phyloP scores from a whole-genome alignment of 2,888 invertebrate species.

The Eilema griseolum region DNA sequence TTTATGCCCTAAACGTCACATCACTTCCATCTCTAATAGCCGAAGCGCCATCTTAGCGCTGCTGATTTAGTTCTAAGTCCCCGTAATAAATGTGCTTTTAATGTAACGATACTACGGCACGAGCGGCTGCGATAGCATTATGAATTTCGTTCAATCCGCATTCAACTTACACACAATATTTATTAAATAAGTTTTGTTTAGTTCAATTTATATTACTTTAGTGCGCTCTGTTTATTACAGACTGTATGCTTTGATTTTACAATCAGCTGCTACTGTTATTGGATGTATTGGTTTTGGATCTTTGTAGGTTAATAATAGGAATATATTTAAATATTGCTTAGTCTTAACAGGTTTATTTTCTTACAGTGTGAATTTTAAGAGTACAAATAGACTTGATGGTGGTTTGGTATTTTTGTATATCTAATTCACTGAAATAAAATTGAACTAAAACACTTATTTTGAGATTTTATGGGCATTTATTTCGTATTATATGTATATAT shows the following conservation, averaged over 20 bases:
- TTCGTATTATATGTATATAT: too few species aligned
- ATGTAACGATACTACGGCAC: slow-evolving; percentile 79
- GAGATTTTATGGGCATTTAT: too few species aligned
- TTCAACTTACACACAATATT: slow-evolving; percentile 56
- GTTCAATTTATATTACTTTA: slow-evolving; percentile 23
- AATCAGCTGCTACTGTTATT: not conserved
- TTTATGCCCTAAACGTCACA: not conserved
- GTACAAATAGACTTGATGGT: too few species aligned
- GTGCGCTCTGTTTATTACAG: slow-evolving; percentile 13
- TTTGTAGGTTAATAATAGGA: not conserved
- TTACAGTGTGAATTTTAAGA: too few species aligned
- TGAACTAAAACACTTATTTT: too few species aligned
- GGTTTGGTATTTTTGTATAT: too few species aligned
- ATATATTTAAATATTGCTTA: too few species aligned
- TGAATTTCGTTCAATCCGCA: slow-evolving; percentile 69
- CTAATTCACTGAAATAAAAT: too few species aligned
- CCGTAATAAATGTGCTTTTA: slow-evolving; percentile 84
- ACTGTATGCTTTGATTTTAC: not conserved
- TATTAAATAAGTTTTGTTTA: slow-evolving; percentile 44
- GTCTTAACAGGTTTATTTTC: too few species aligned
- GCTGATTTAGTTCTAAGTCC: slow-evolving; percentile 76
- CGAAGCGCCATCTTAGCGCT: slow-evolving; percentile 69
- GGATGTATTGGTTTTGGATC: not conserved
- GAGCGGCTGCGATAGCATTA: slow-evolving; percentile 73
- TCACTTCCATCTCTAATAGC: slow-evolving; percentile 11